phyloP scores from a whole-genome alignment of 2,888 invertebrate genomes.

The Beris chalybata region DNA sequence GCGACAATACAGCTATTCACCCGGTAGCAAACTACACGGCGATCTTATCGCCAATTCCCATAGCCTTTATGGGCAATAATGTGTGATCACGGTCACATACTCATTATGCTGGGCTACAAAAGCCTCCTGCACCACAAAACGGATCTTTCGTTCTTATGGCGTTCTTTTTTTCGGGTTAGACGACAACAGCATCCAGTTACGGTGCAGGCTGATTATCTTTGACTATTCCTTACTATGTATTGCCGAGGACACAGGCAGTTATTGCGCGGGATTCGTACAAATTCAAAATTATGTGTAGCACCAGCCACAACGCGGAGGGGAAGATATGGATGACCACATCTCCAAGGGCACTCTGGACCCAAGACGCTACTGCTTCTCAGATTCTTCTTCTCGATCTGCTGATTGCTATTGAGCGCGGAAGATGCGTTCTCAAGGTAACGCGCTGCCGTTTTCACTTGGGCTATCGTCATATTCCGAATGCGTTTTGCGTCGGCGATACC shows the following conservation, averaged over 20 bases:
- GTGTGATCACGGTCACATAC: conserved; percentile 24
- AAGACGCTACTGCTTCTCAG: neutral
- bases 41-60: conserved; percentile 26
- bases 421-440: neutral
- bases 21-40: conserved; percentile 15
- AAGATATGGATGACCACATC: conserved; percentile 13
- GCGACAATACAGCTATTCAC: conserved; percentile 22
- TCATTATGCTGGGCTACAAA: conserved; percentile 28
- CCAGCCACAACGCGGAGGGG: neutral
- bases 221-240: too few species aligned
- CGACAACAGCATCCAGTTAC: too few species aligned
- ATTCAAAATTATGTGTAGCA: conserved; percentile 26
- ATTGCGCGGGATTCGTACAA: neutral
- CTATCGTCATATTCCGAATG: conserved; percentile 23
- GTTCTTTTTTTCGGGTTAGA: too few species aligned
- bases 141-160: too few species aligned
- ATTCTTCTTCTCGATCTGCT: conserved; percentile 9
- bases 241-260: too few species aligned
- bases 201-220: too few species aligned
- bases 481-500: conserved; percentile 22
- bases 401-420: neutral
- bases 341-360: neutral
- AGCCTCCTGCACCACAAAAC: neutral
- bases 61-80: conserved; percentile 28
- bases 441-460: neutral